Evolutionary conservation across 2,797 vertebrate species (phyloP).

Genomic region (Poeciliopsis presidionis): DNA sequence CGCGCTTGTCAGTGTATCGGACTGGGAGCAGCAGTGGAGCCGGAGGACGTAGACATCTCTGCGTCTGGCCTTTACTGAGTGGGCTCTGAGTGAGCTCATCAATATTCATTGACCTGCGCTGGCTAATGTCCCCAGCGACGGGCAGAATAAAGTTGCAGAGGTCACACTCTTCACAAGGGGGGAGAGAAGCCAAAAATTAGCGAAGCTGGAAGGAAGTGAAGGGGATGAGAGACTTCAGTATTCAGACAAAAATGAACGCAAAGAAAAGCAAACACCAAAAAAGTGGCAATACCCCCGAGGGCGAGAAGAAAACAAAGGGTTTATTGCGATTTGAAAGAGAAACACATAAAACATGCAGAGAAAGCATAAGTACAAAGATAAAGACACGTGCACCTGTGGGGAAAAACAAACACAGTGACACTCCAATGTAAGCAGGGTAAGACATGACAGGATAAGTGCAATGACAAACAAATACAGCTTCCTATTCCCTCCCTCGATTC

Average conservation of each 20-base stretch:
- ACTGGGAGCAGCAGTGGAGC: conserved; percentile 52
- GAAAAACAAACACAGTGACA: conserved; percentile 48
- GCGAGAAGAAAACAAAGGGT: conserved; percentile 45
- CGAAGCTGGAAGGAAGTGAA: conserved; percentile 33
- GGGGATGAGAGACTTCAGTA: conserved; percentile 47
- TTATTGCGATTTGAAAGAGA: conserved; percentile 66
- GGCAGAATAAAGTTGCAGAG: conserved; percentile 77
- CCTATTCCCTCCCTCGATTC: conserved; percentile 32
- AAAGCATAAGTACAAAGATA: conserved; percentile 48
- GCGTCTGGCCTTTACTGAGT: conserved; percentile 74
- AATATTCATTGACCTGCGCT: conserved; percentile 80
- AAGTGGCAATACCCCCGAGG: conserved; percentile 53
- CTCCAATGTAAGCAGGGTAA: conserved; percentile 27
- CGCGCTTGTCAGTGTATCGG: conserved; percentile 52
- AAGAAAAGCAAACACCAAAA: conserved; percentile 61
- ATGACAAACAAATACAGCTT: conserved; percentile 48
- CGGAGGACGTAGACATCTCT: conserved; percentile 56
- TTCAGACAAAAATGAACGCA: conserved; percentile 56
- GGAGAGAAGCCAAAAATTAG: conserved; percentile 42
- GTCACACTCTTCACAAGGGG: conserved; percentile 68
- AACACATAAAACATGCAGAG: conserved; percentile 59
- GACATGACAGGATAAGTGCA: conserved; percentile 51
- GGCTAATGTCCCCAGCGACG: conserved; percentile 70
- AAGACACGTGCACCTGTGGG: conserved; percentile 37
- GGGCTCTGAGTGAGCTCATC: conserved; percentile 74